These are phyloP conservation scores for Triops longicaudatus DNA, from an alignment of 1,140 invertebrate genomes.

Conservation along the genomic window DNA sequence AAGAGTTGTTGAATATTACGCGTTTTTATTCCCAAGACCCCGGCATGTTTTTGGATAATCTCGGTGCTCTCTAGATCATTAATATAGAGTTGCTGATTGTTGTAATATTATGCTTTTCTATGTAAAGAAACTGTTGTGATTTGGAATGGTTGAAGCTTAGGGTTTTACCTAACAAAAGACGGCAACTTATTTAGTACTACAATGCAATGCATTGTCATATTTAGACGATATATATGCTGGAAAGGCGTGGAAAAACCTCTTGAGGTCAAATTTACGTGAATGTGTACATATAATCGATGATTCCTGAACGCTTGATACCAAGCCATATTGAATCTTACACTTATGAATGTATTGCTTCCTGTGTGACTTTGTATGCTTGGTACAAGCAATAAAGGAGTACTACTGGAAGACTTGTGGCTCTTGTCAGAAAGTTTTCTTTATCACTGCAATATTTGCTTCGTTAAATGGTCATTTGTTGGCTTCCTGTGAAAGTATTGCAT, in stretches of 20 bases:
- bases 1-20: background rate
- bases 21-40: background rate
- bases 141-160: background rate
- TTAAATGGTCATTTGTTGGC: too few relatives aligned
- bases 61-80: conserved; percentile 1
- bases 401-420: too few relatives aligned
- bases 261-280: background rate
- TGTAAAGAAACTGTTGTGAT: background rate
- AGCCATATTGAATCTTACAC: background rate
- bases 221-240: background rate
- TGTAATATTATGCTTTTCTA: background rate
- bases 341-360: background rate
- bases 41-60: background rate
- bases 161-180: background rate
- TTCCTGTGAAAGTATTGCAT: too few relatives aligned
- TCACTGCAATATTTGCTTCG: too few relatives aligned
- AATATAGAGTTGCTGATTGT: background rate
- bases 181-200: background rate
- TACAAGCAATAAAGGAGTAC: background rate
- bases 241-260: background rate
- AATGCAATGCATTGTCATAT: conserved; percentile 6
- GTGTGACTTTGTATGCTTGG: background rate
- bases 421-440: too few relatives aligned
- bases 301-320: background rate
- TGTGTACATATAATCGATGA: background rate